Base-by-base conservation (phyloP, 1,140 invertebrate species). In the Achroia grisella region DNA sequence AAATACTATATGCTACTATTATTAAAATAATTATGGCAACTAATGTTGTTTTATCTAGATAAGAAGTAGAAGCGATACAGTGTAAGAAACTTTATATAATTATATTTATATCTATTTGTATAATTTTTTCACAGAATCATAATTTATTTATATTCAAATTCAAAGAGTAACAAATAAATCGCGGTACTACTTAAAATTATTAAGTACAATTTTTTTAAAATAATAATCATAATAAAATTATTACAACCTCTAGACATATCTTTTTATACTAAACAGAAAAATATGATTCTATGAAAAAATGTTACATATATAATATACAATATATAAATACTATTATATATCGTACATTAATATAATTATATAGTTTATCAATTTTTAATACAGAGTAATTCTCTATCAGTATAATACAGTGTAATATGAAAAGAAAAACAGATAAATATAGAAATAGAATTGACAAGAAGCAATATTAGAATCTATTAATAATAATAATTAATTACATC, bases 61-160 rank as follows among this genome's bases (percentile, higher is more conserved):
- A 71, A 71, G 70, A 77, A 76, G 61, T 72, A 74, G 56, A 78
- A 77, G 71, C 71, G 57, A 57, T 62, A 60, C 68, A 3, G 2
- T 23, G 6, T 23, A 2, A 23, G 6, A 23, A 23, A 23, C 6
- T 6, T 23, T 23, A 3, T 23, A 3, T n/a, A n/a, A 6, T 3
- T 23, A 35, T 23, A 34, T 6, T 43, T 5, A 43, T 13, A 14
- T 30, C n/a, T 10, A n/a, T 17, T 42, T 11, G 9, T 39, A 29
- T 29, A 39, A 34, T 34, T 27, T 28, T 34, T 10, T 23, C 17
- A 23, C 17, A 23, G 17, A 23, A 23, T 6, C 6, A 23, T 23
- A 23, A 23, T n/a, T n/a, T n/a, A n/a, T n/a, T n/a, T n/a, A n/a
- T n/a, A n/a, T n/a, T n/a, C n/a, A n/a, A n/a, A n/a, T n/a, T n/a